A percentile compares a stretch with the other conserved stretches of the same genome.
Conservation (phyloP, 2,797 vertebrate species). For the Avahi laniger region DNA sequence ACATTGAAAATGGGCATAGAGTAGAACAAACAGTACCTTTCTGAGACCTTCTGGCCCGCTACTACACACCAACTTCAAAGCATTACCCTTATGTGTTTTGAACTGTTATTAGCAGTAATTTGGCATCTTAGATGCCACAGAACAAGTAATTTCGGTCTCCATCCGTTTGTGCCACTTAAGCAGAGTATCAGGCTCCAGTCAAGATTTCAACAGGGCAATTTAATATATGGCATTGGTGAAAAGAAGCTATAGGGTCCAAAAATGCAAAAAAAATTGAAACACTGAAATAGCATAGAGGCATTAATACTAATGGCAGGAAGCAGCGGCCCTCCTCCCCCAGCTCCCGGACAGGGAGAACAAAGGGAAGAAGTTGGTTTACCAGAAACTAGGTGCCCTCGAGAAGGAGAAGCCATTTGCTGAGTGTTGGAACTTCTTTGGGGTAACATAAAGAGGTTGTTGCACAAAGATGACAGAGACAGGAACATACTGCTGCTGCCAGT, state of each 20-base stretch:
- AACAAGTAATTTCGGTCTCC: neutral
- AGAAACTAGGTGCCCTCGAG: neutral
- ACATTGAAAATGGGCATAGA: neutral
- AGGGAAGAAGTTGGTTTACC: neutral
- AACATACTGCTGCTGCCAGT: neutral
- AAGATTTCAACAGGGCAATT: constrained; percentile 1
- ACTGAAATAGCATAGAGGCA: neutral
- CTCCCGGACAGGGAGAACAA: neutral
- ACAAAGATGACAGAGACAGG: neutral
- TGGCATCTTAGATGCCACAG: neutral
- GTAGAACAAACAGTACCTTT: neutral
- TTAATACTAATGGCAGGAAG: neutral
- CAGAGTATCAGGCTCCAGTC: neutral
- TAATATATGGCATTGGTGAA: neutral
- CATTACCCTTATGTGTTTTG: neutral
- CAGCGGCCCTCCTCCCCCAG: too few relatives aligned
- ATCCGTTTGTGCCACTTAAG: neutral
- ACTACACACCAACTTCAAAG: neutral
- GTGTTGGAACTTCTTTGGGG: neutral
- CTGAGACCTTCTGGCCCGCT: neutral
- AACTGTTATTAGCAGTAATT: neutral
- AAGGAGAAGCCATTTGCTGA: neutral
- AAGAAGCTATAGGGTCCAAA: neutral
- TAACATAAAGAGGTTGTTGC: neutral
- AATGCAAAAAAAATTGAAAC: neutral